Percentiles rank a stretch among this genome's conserved stretches.
Evolutionary conservation across 2,113 vertebrate genomes (phyloP).

Genomic region (Corythornis vintsioides): DNA sequence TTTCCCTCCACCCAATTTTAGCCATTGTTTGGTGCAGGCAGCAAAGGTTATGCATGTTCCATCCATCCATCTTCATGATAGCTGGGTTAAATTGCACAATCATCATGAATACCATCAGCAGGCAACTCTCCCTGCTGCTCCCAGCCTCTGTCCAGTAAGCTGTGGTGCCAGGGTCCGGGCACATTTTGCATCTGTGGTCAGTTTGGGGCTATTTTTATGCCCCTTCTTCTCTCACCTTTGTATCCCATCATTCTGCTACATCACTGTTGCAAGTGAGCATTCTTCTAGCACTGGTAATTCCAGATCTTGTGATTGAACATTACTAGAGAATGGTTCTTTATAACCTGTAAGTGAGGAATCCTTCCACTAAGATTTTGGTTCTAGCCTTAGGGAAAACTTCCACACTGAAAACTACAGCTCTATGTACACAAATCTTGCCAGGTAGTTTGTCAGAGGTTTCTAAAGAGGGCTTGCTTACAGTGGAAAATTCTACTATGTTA

Average conservation of each 20-base stretch:
- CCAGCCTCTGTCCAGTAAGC: background rate
- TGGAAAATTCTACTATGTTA: background rate
- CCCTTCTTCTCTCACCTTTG: background rate
- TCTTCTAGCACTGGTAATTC: constrained; percentile 15
- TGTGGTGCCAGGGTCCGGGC: background rate
- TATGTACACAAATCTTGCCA: background rate
- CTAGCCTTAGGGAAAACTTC: background rate
- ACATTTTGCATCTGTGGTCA: background rate
- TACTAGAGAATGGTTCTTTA: background rate
- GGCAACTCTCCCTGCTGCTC: background rate
- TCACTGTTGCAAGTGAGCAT: background rate
- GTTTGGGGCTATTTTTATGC: background rate
- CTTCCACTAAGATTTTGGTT: background rate
- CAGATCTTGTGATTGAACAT: background rate
- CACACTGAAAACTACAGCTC: background rate
- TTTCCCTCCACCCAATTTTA: background rate
- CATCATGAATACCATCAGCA: background rate
- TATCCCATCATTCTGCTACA: background rate
- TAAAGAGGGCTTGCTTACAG: background rate
- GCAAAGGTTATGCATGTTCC: background rate
- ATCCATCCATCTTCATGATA: background rate
- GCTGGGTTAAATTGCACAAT: background rate
- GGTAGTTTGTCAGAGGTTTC: background rate
- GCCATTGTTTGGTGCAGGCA: background rate
- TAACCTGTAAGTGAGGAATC: background rate